Evolutionary conservation across 2,113 vertebrate genomes (phyloP), one percentile per base, ranked within the genome.

Genomic region (rat (Rattus norvegicus)): DNA sequence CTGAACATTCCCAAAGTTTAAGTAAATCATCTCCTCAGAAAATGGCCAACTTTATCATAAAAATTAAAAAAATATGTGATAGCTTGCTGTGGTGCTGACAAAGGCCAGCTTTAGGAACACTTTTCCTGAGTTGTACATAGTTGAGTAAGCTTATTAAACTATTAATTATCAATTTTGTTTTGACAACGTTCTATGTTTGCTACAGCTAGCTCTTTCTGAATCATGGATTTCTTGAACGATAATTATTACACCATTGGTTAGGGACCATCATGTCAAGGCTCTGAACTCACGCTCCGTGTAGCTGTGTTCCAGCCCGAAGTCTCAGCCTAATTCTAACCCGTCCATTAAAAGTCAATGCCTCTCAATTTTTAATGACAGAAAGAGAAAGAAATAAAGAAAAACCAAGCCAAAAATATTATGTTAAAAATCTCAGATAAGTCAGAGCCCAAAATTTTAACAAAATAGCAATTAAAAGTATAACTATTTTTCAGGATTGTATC

Each of bases 101-200:
- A 43, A 36, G 2, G 12, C 76, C 22, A 16, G n/a, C 2, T 59
- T 87, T 54, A 67, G 28, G 76, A 94, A 92, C 47, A 70, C 24
- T 72, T 56, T 70, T 70, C 1, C 17, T 87, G 61, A 73, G 61
- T 87, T 72, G 13, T 20, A 30, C 36, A 28, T 19, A 84, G 54
- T 77, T 72, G 56, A 52, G 49, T 56, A 88, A 77, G 16, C 65
- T 22, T 88, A 80, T 77, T 43, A 20, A 90, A 87, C 1, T 70
- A 72, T 14, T 72, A 67, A 63, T 49, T 22, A 87, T 22, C 90
- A 52, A 84, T 75, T 96, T 94, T 91, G 22, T n/a, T 81, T 70
- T 85, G 72, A 73, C 59, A 63, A 79, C n/a, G 43, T 9, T 47
- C 2, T 20, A 12, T 13, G 22, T 84, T 19, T 56, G 30, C 17